phyloP scores from a whole-genome alignment of 2,888 invertebrate species.

The Brenthis hecate region DNA sequence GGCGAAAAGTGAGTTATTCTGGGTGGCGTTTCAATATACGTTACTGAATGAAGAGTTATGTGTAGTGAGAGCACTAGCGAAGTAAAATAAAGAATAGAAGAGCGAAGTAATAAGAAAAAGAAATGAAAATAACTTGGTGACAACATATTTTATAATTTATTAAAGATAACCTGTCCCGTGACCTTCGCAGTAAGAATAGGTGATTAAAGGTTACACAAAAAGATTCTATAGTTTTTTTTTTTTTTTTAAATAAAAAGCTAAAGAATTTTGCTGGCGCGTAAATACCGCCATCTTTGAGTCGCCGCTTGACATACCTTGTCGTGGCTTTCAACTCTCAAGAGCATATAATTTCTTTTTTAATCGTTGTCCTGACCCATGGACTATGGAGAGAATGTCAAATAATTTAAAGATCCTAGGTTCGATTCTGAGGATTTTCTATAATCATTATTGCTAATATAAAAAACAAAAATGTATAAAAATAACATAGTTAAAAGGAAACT shows the following conservation, averaged over 20 bases:
- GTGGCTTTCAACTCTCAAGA: background rate
- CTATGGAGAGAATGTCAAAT: background rate
- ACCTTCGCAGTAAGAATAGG: constrained; percentile 31
- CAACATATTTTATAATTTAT: too few relatives aligned
- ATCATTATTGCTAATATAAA: too few relatives aligned
- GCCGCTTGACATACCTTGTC: constrained; percentile 21
- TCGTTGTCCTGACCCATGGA: background rate
- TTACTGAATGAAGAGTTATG: too few relatives aligned
- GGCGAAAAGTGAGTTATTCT: too few relatives aligned
- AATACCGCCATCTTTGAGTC: constrained; percentile 38
- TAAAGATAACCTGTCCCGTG: constrained; percentile 14
- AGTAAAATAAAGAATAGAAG: too few relatives aligned
- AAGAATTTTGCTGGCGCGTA: constrained; percentile 38
- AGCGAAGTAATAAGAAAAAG: too few relatives aligned
- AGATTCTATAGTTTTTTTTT: constrained; percentile 36
- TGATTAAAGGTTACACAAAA: constrained; percentile 39
- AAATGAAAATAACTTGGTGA: too few relatives aligned
- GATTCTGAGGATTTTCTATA: background rate
- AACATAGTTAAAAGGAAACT: too few relatives aligned
- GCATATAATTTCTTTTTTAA: constrained; percentile 3
- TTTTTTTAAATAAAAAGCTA: constrained; percentile 34
- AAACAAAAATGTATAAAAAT: too few relatives aligned
- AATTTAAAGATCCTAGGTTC: background rate
- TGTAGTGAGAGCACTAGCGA: too few relatives aligned
- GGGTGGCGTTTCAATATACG: too few relatives aligned